phyloP scores from a whole-genome alignment of 2,113 vertebrate species.

The Notarius quadriscutis region DNA sequence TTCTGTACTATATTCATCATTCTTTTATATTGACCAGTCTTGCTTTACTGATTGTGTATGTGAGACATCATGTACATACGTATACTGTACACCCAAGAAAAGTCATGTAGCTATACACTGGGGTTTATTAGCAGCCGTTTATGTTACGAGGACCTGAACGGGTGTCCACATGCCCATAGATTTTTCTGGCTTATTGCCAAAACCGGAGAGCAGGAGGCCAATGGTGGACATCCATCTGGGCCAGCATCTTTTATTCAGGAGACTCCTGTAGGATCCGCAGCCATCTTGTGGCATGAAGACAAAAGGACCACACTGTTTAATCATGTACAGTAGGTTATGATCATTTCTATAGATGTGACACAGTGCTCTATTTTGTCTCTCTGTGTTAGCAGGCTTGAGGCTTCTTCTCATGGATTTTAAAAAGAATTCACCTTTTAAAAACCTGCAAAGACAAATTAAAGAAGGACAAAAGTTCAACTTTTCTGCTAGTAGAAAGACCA shows the following conservation, averaged over 20 bases:
- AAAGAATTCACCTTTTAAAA: not conserved
- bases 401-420: not conserved
- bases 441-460: not conserved
- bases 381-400: not conserved
- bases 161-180: not conserved
- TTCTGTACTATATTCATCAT: not conserved
- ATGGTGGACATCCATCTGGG: constrained; percentile 72
- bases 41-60: not conserved
- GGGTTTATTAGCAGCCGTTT: not conserved
- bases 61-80: not conserved
- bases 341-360: constrained; percentile 47
- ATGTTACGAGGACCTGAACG: not conserved
- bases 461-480: not conserved
- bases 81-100: too few species aligned
- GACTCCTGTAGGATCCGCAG: constrained; percentile 72
- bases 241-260: constrained; percentile 76
- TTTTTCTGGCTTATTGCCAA: constrained; percentile 54
- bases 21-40: not conserved
- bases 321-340: constrained; percentile 67
- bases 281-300: constrained; percentile 63
- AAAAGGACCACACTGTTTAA: constrained; percentile 68
- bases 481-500: not conserved
- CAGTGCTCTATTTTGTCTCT: not conserved
- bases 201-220: constrained; percentile 68
- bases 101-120: not conserved